Conservation (phyloP, 2,113 vertebrate species). For the Notothenia rossii region DNA sequence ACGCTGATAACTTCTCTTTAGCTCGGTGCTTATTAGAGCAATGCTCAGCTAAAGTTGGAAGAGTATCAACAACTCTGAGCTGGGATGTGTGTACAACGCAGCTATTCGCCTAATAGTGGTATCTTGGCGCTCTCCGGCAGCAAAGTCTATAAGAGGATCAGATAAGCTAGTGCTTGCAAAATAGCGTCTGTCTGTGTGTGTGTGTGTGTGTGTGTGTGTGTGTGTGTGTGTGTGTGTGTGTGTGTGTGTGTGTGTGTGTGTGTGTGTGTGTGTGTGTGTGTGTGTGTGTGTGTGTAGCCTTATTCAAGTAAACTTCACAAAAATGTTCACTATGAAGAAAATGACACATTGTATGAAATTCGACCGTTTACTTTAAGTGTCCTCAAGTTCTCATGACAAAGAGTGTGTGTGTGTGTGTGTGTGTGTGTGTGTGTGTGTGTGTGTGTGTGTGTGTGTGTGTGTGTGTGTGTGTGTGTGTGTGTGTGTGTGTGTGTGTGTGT, state of each 20-base stretch:
- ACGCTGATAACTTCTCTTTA: constrained; percentile 40
- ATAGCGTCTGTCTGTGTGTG: neutral
- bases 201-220: constrained; percentile 2
- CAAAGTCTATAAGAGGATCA: constrained; percentile 68
- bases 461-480: neutral
- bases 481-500: constrained; percentile 1
- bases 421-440: neutral
- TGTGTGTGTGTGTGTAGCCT: neutral
- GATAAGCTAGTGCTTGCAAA: constrained; percentile 50
- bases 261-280: neutral
- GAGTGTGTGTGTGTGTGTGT: no score
- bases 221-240: constrained; percentile 11
- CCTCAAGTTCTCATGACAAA: constrained; percentile 4
- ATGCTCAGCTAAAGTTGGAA: constrained; percentile 45
- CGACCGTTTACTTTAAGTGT: neutral
- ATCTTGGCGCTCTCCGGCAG: constrained; percentile 44
- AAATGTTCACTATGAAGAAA: constrained; percentile 19
- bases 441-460: neutral
- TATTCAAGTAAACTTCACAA: constrained; percentile 6
- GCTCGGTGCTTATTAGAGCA: constrained; percentile 32
- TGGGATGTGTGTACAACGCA: constrained; percentile 29
- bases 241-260: neutral
- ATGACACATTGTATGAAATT: neutral
- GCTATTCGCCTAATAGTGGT: constrained; percentile 29
- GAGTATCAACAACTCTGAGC: constrained; percentile 37